Evolutionary conservation across 30 jellyfish, hydroid and myxozoan species (phyloP), one percentile per base, ranked within the genome.

Genomic region (Cassiopea andromeda): DNA sequence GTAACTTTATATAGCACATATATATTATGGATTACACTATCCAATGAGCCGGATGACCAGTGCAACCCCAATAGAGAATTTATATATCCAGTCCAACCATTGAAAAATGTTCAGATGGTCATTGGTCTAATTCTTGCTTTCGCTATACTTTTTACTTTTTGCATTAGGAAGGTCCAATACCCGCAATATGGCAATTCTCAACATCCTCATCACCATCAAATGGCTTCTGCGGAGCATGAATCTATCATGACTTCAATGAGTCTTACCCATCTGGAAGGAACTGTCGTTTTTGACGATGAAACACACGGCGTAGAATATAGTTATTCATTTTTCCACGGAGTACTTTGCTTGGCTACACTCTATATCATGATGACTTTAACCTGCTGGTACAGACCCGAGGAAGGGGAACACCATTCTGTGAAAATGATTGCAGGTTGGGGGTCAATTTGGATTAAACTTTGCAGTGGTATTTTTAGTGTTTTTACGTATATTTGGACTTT

Each of bases 371-470:
- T 96, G 99, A 86, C 97, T 17, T 47, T 96, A 69, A 96, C 98
- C 4, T 85, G 92, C 44, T 96, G 99, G 99, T 93, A 92, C 73
- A 49, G 99, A 48, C 99, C 99, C 44, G 99, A 94, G 77, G 99
- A 94, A 78, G 99, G 94, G 44, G 98, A 94, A 73, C 95, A 94
- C 86, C 80, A 75, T 44, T 87, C 97, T 1, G 98, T 92, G 2
- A 92, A 96, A 84, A 78, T 96, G 14, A 96, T 92, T 7, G 96
- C 99, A 13, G 98, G 98, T 0, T 96, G 99, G 98, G 99, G 99
- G 64, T 94, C 99, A 16, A 91, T 96, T 59, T 96, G 99, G 99
- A 93, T 96, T 69, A 96, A 92, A 90, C 83, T 96, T 16, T 90
- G 98, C 88, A 90, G 98, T 72, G 97, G 98, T 9, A 92, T 93